These are phyloP conservation scores for Ditylenchus dipsaci DNA, from an alignment of 1,140 invertebrate species.

Conservation along the genomic window DNA sequence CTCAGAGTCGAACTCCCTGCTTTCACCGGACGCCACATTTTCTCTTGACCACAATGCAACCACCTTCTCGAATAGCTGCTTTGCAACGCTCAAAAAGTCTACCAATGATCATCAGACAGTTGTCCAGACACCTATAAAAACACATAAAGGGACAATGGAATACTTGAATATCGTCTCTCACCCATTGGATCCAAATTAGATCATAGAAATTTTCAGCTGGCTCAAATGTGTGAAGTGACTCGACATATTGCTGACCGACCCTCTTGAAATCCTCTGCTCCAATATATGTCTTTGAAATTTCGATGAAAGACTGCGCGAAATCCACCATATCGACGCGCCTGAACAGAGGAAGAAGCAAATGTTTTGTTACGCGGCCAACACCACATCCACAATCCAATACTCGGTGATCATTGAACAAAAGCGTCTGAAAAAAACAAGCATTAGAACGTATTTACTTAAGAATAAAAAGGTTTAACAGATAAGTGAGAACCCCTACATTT, in stretches of 20 bases:
- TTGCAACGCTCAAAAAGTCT: slow-evolving; percentile 75
- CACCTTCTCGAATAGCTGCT: slow-evolving; percentile 69
- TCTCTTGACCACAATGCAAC: slow-evolving; percentile 88
- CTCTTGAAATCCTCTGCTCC: slow-evolving; percentile 9
- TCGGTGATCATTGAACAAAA: slow-evolving; percentile 49
- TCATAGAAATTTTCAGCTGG: slow-evolving; percentile 76
- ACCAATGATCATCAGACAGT: slow-evolving; percentile 77
- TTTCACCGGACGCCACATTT: slow-evolving; percentile 69
- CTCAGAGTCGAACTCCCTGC: slow-evolving; percentile 59
- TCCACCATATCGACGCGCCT: slow-evolving; percentile 86
- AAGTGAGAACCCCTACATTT: too few relatives aligned
- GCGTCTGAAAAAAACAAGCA: slow-evolving; percentile 15
- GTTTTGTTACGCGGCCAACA: slow-evolving; percentile 86
- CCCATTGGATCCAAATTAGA: slow-evolving; percentile 97
- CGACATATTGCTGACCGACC: slow-evolving; percentile 51
- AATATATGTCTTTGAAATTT: slow-evolving; percentile 63
- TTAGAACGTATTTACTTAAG: too few relatives aligned
- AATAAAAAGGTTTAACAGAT: too few relatives aligned
- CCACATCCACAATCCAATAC: slow-evolving; percentile 96
- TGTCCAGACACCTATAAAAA: slow-evolving; percentile 67
- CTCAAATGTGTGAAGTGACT: slow-evolving; percentile 78
- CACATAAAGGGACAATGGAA: too few relatives aligned
- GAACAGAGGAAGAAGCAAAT: slow-evolving; percentile 79
- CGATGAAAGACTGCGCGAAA: slow-evolving; percentile 80
- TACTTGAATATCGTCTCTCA: slow-evolving; percentile 58